Percentiles rank a stretch among this genome's conserved stretches.
phyloP scores from a whole-genome alignment of 2,888 invertebrate species.

The Hesperia comma region DNA sequence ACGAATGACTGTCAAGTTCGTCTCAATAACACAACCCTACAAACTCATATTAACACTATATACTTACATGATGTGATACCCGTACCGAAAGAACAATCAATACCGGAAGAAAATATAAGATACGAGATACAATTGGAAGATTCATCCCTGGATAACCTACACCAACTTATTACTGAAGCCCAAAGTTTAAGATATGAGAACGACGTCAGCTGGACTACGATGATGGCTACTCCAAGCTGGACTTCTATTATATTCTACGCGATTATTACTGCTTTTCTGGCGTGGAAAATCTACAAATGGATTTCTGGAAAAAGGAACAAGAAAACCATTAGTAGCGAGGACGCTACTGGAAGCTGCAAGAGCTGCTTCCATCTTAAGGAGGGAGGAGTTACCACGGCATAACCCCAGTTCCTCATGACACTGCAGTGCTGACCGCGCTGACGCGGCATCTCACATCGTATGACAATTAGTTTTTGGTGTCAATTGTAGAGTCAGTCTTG shows the following conservation, averaged over 20 bases:
- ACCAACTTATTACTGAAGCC: conserved; percentile 20
- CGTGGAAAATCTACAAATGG: conserved; percentile 10
- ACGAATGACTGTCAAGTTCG: conserved; percentile 20
- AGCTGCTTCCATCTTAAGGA: conserved; percentile 23
- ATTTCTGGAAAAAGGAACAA: not conserved
- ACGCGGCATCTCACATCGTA: not conserved
- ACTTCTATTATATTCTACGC: conserved; percentile 14
- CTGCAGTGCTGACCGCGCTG: not conserved
- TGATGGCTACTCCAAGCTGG: conserved; percentile 6
- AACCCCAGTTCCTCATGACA: not conserved
- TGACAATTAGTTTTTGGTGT: not conserved
- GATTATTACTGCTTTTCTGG: not conserved
- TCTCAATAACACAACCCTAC: conserved; percentile 14
- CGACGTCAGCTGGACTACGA: not conserved
- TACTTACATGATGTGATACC: conserved; percentile 10
- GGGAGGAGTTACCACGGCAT: conserved; percentile 26
- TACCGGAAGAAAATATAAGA: conserved; percentile 26
- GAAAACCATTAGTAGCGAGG: conserved; percentile 25
- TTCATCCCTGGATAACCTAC: conserved; percentile 16
- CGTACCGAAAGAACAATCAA: conserved; percentile 8
- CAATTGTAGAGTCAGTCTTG: too few species aligned
- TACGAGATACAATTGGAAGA: conserved; percentile 25
- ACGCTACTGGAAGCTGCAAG: conserved; percentile 31
- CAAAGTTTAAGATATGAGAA: conserved; percentile 11
- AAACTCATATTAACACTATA: conserved; percentile 10